Evolutionary conservation across 2,888 invertebrate genomes (phyloP).

Genomic region (Ommatoiulus sabulosus): DNA sequence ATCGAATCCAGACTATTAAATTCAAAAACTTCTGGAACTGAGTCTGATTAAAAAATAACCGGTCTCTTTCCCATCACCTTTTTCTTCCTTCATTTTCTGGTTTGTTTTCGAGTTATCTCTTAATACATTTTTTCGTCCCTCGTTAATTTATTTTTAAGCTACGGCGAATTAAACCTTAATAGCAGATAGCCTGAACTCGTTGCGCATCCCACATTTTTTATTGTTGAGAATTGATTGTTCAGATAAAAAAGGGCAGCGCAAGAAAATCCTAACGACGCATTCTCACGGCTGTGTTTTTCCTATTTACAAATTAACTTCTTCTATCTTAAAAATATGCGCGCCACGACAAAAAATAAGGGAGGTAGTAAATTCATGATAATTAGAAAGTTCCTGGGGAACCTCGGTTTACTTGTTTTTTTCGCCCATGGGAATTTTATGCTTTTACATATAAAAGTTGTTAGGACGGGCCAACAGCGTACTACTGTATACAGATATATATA

Average conservation of each 20-base stretch:
- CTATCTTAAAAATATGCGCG: slow-evolving; percentile 4
- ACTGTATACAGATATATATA: too few species aligned
- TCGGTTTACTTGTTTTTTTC: too few species aligned
- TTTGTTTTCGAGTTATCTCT: not conserved
- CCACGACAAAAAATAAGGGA: not conserved
- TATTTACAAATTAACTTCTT: slow-evolving; percentile 28
- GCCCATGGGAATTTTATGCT: slow-evolving; percentile 11
- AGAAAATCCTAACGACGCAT: slow-evolving; percentile 1
- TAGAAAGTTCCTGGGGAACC: slow-evolving; percentile 10
- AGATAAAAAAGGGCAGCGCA: not conserved
- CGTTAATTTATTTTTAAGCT: slow-evolving; percentile 28
- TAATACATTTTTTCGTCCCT: not conserved
- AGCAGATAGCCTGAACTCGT: slow-evolving; percentile 10
- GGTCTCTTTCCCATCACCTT: not conserved
- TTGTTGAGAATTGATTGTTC: not conserved
- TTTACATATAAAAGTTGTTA: not conserved
- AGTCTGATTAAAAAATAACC: not conserved
- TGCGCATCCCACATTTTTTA: slow-evolving; percentile 22
- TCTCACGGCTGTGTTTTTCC: slow-evolving; percentile 32
- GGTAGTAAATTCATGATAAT: slow-evolving; percentile 5
- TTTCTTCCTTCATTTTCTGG: not conserved
- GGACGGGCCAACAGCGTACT: too few species aligned
- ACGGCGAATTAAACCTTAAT: not conserved
- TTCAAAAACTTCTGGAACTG: not conserved
- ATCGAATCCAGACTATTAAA: slow-evolving; percentile 1